Percentiles rank a stretch among this genome's conserved stretches.
Evolutionary conservation across 2,113 vertebrate species (phyloP).

Genomic region (Odobenus rosmarus): DNA sequence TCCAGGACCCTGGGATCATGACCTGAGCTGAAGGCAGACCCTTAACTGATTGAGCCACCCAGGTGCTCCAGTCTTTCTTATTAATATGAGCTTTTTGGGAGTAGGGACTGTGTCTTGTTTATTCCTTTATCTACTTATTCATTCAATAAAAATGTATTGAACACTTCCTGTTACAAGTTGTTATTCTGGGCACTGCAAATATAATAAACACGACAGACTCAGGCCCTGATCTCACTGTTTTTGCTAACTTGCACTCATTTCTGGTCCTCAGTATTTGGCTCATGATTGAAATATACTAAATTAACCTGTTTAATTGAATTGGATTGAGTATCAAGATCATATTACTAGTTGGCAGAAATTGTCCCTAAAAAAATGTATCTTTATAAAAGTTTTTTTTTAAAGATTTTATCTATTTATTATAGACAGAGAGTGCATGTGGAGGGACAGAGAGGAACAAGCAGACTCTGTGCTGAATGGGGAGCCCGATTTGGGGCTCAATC

Average conservation of each 20-base stretch:
- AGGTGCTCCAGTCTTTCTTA: not conserved
- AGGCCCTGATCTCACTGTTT: not conserved
- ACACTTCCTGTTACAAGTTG: not conserved
- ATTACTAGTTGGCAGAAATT: not conserved
- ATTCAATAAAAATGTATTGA: constrained; percentile 20
- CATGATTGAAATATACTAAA: not conserved
- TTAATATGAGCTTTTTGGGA: not conserved
- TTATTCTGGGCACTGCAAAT: not conserved
- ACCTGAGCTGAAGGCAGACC: too few species aligned
- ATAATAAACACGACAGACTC: not conserved
- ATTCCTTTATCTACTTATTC: not conserved
- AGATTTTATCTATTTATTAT: too few species aligned
- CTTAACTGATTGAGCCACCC: too few species aligned
- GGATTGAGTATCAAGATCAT: not conserved
- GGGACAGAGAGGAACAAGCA: not conserved
- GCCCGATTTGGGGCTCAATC: not conserved
- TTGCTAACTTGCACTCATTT: constrained; percentile 17
- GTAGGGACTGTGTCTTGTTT: not conserved
- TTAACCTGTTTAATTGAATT: not conserved
- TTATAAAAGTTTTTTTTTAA: too few species aligned
- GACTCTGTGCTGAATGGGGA: not conserved
- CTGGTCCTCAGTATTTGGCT: not conserved
- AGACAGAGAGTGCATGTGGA: not conserved
- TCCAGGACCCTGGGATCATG: too few species aligned
- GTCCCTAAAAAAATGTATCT: not conserved